These are phyloP conservation scores for Echeneis naucrates DNA, from an alignment of 2,797 vertebrate species.

Conservation along the genomic window DNA sequence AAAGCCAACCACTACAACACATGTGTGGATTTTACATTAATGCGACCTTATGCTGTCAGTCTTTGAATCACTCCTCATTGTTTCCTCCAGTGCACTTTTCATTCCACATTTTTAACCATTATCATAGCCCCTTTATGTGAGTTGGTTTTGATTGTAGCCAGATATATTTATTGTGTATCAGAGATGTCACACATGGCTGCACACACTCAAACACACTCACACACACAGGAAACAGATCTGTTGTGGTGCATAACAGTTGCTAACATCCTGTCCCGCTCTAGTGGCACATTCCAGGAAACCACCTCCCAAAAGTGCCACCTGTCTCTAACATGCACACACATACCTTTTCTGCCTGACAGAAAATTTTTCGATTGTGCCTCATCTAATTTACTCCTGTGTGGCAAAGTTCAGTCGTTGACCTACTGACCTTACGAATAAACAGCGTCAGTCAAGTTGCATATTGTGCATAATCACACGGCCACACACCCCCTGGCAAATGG, in stretches of 20 bases:
- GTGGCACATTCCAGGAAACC: slow-evolving; percentile 87
- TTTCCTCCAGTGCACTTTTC: background rate
- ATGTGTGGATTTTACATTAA: background rate
- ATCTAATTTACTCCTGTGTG: slow-evolving; percentile 56
- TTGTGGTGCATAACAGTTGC: slow-evolving; percentile 85
- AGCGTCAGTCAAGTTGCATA: background rate
- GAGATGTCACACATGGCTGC: slow-evolving; percentile 50
- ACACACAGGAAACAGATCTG: slow-evolving; percentile 82
- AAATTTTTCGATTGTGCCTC: slow-evolving; percentile 13
- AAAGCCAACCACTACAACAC: background rate
- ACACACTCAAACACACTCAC: slow-evolving; percentile 52
- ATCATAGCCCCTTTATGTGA: slow-evolving; percentile 14
- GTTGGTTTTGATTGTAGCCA: slow-evolving; percentile 46
- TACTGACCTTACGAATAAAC: slow-evolving; percentile 24
- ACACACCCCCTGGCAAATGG: background rate
- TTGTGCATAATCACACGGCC: background rate
- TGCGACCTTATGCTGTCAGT: background rate
- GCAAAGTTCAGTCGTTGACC: slow-evolving; percentile 42
- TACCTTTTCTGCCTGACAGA: slow-evolving; percentile 30
- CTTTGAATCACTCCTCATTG: background rate
- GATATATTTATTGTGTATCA: slow-evolving; percentile 58
- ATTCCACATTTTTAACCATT: background rate
- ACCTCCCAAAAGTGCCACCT: slow-evolving; percentile 73
- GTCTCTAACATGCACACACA: slow-evolving; percentile 32
- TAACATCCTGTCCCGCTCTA: slow-evolving; percentile 83